These are phyloP conservation scores for Tetropium fuscum DNA, from an alignment of 2,888 invertebrate genomes.

Conservation along the genomic window DNA sequence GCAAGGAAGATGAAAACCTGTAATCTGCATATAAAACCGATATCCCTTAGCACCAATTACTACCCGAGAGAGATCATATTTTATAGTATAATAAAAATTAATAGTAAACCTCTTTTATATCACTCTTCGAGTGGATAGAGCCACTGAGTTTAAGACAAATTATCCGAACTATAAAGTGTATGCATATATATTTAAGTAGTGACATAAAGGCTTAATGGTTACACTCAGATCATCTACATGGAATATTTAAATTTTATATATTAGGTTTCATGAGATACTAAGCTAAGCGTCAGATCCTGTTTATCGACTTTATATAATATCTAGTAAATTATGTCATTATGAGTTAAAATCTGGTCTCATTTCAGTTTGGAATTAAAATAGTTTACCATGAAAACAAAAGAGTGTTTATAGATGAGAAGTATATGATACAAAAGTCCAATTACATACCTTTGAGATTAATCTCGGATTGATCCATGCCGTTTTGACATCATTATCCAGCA, in stretches of 20 bases:
- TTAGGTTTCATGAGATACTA: too few species aligned
- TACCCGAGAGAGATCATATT: constrained; percentile 51
- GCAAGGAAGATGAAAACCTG: neutral
- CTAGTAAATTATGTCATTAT: too few species aligned
- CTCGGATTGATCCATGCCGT: constrained; percentile 72
- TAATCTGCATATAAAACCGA: constrained; percentile 28
- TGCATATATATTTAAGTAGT: too few species aligned
- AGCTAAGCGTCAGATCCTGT: too few species aligned
- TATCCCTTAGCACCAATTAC: constrained; percentile 46
- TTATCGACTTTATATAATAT: too few species aligned
- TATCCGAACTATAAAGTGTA: constrained; percentile 6
- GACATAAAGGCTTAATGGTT: too few species aligned
- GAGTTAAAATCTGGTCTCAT: too few species aligned
- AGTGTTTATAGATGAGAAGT: too few species aligned
- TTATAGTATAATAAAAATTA: constrained; percentile 50
- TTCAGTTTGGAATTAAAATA: too few species aligned
- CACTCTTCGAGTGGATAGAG: neutral
- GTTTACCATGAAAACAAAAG: too few species aligned
- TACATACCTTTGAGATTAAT: constrained; percentile 70
- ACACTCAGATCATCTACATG: too few species aligned
- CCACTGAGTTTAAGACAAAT: constrained; percentile 11
- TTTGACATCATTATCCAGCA: constrained; percentile 70
- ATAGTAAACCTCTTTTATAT: constrained; percentile 48
- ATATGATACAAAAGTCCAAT: constrained; percentile 31
- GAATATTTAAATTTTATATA: too few species aligned